These are phyloP conservation scores for Epirrhoe tristata DNA, from an alignment of 2,888 invertebrate species.

Conservation along the genomic window DNA sequence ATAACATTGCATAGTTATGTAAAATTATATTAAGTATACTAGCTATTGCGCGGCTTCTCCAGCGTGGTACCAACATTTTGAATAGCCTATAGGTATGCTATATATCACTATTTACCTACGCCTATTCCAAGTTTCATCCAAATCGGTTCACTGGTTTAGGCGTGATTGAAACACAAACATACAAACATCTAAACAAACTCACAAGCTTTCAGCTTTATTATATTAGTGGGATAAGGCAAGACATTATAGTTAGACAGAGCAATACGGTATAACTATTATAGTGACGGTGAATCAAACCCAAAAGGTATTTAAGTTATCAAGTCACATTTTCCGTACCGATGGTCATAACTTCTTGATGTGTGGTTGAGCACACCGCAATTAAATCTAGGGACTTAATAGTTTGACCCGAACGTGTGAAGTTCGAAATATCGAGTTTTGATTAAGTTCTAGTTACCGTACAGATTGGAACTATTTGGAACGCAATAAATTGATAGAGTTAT, in stretches of 20 bases:
- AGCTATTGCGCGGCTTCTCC: no score
- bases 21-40: no score
- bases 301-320: slow-evolving; percentile 5
- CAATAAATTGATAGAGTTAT: background rate
- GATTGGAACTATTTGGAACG: background rate
- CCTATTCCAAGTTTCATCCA: no score
- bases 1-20: no score
- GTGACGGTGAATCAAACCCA: background rate
- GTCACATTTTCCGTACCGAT: slow-evolving; percentile 41
- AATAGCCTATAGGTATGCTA: no score
- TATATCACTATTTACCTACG: no score
- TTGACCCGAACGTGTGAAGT: slow-evolving; percentile 26
- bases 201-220: no score
- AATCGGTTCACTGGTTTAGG: no score
- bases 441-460: slow-evolving; percentile 9
- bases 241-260: background rate
- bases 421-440: slow-evolving; percentile 25
- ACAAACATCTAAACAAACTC: no score
- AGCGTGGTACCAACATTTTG: no score
- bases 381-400: slow-evolving; percentile 26
- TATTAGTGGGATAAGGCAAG: no score
- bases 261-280: background rate
- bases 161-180: no score
- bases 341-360: slow-evolving; percentile 50
- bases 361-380: slow-evolving; percentile 31